A percentile compares a stretch with the other conserved stretches of the same genome.
Evolutionary conservation across 1,140 invertebrate genomes (phyloP).

Genomic region (Drosophila sproati): DNA sequence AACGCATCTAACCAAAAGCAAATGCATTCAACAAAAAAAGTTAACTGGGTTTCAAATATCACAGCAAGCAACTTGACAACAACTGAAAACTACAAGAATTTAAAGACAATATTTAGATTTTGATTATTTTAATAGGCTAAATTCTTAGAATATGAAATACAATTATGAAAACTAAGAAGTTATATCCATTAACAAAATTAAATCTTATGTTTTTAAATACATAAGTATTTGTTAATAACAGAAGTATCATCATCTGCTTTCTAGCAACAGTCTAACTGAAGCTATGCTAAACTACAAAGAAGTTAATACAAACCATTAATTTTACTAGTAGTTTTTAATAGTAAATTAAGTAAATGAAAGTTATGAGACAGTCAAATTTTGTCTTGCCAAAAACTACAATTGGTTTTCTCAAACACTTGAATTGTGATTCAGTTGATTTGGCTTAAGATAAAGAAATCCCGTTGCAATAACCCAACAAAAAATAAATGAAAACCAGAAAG

Average conservation of each 20-base stretch:
- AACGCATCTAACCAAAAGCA: constrained; percentile 1
- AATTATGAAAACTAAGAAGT: not conserved
- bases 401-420: too few species aligned
- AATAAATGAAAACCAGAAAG: constrained; percentile 16
- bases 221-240: too few species aligned
- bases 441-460: constrained; percentile 22
- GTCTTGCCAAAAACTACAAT: too few species aligned
- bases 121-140: not conserved
- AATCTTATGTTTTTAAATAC: too few species aligned
- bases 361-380: too few species aligned
- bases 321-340: too few species aligned
- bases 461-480: constrained; percentile 7
- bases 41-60: constrained; percentile 9
- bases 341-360: too few species aligned
- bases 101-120: not conserved
- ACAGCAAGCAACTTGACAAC: constrained; percentile 18
- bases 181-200: not conserved
- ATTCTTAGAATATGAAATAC: not conserved
- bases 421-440: constrained; percentile 36
- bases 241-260: too few species aligned
- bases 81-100: not conserved
- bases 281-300: too few species aligned
- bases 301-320: too few species aligned
- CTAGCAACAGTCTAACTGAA: too few species aligned
- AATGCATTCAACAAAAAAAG: not conserved